A percentile compares a stretch with the other conserved stretches of the same genome.
Evolutionary conservation across 2,888 invertebrate species (phyloP).

Genomic region (Biston stratarius): DNA sequence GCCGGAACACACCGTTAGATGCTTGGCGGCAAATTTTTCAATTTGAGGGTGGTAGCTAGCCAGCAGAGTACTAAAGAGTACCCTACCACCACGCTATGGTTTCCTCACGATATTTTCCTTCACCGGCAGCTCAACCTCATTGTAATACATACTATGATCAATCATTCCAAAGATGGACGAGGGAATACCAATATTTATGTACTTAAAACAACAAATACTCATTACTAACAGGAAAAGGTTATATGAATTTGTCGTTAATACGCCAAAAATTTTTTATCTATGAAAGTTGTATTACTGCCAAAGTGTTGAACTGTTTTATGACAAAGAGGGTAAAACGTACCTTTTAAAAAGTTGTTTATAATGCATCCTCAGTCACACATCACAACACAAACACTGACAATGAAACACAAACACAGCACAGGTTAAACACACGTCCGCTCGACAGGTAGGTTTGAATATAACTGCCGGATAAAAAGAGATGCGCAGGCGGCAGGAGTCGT

Average conservation of each 20-base stretch:
- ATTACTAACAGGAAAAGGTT: not conserved
- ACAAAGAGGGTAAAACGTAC: slow-evolving; percentile 52
- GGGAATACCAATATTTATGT: not conserved
- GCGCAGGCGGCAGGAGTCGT: slow-evolving; percentile 36
- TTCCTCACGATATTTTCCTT: too few species aligned
- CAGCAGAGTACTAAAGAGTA: too few species aligned
- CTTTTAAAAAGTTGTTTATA: slow-evolving; percentile 81
- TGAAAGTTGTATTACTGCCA: not conserved
- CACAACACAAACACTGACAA: slow-evolving; percentile 57
- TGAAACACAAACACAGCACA: slow-evolving; percentile 52
- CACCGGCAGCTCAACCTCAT: too few species aligned
- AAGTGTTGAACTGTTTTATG: not conserved
- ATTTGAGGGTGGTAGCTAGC: too few species aligned
- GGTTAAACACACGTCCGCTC: slow-evolving; percentile 35
- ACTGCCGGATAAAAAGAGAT: slow-evolving; percentile 27
- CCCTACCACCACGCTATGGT: too few species aligned
- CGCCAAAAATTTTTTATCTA: not conserved
- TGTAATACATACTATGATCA: not conserved
- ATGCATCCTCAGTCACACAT: slow-evolving; percentile 75
- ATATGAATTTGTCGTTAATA: not conserved
- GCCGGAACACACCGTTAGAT: too few species aligned
- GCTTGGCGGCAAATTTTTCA: too few species aligned
- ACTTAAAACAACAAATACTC: slow-evolving; percentile 6
- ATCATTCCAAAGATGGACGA: slow-evolving; percentile 5
- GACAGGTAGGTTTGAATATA: slow-evolving; percentile 48